Evolutionary conservation across 2,888 invertebrate genomes (phyloP).

Genomic region (Ophion obscuratus): DNA sequence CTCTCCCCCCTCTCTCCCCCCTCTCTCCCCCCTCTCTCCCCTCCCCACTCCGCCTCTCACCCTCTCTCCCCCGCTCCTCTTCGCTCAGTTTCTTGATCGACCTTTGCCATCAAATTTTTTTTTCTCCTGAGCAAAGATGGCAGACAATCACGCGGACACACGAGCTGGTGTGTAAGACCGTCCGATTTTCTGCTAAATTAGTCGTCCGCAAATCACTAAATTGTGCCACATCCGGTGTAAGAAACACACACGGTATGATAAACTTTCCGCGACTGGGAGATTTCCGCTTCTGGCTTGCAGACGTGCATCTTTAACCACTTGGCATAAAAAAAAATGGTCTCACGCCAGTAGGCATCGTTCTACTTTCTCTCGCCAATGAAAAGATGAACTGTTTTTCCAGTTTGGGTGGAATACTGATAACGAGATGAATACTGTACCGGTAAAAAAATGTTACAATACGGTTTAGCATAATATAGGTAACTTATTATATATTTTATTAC

Average conservation of each 20-base stretch:
- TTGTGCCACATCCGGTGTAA: background rate
- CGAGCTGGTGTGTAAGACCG: background rate
- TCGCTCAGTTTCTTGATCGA: background rate
- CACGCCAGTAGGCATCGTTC: background rate
- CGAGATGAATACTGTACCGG: background rate
- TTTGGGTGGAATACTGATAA: background rate
- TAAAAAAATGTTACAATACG: background rate
- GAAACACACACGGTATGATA: background rate
- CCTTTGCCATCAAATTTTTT: background rate
- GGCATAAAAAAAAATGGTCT: background rate
- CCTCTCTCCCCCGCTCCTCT: background rate
- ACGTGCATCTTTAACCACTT: background rate
- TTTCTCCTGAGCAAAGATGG: background rate
- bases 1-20: background rate
- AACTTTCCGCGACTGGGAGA: background rate
- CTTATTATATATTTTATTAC: background rate
- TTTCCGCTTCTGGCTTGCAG: background rate
- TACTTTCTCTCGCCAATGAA: background rate
- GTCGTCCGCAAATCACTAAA: background rate
- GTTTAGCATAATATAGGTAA: background rate
- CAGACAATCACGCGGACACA: background rate
- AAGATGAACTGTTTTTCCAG: background rate
- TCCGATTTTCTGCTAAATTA: conserved; percentile 16
- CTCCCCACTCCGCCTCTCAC: background rate
- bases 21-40: background rate